These are phyloP conservation scores for Plumapathes pennacea DNA, from an alignment of 92 coral and sea anemone species.

Conservation along the genomic window DNA sequence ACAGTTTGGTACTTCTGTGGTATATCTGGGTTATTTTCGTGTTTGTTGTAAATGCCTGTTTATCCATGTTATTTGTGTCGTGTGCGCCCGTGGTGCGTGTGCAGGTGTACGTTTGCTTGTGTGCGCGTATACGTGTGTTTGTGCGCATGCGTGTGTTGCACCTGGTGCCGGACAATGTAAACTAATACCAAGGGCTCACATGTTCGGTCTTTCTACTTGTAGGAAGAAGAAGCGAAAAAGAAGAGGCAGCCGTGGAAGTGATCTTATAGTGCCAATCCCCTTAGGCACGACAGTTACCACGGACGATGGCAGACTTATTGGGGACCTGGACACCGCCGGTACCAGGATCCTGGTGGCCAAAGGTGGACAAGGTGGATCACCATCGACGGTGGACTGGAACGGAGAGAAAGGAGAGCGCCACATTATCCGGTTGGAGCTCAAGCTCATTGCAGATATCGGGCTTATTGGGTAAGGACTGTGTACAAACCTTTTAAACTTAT, in stretches of 20 bases:
- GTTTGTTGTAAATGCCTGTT: too few relatives aligned
- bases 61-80: too few relatives aligned
- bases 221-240: conserved; percentile 47
- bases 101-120: too few relatives aligned
- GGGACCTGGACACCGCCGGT: conserved; percentile 72
- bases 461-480: conserved; percentile 73
- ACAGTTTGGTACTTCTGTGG: too few relatives aligned
- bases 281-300: conserved; percentile 81
- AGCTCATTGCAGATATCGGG: conserved; percentile 83
- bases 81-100: too few relatives aligned
- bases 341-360: conserved; percentile 74
- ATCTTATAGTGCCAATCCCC: conserved; percentile 84
- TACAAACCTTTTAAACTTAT: not conserved
- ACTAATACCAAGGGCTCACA: too few relatives aligned
- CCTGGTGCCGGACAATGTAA: too few relatives aligned
- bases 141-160: too few relatives aligned
- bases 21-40: too few relatives aligned
- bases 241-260: conserved; percentile 81
- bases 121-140: too few relatives aligned
- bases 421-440: conserved; percentile 73
- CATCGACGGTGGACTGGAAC: conserved; percentile 74
- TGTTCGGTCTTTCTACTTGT: not conserved
- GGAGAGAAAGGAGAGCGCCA: conserved; percentile 83
- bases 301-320: conserved; percentile 74
- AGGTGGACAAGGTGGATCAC: conserved; percentile 95